phyloP scores from a whole-genome alignment of 1,140 invertebrate species.

The Nephotettix cincticeps region DNA sequence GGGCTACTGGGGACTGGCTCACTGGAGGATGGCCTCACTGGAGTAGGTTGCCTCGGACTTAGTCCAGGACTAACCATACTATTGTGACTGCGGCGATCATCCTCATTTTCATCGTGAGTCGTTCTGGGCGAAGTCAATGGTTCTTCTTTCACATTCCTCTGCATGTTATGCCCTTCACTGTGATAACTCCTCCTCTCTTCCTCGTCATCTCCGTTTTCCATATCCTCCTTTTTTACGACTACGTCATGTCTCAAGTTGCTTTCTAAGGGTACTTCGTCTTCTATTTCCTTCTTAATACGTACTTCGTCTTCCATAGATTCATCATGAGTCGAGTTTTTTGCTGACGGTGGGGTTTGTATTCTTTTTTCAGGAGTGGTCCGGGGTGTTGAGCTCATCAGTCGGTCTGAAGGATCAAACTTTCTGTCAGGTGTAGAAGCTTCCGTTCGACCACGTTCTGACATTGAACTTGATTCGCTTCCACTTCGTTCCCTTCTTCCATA shows the following conservation, averaged over 20 bases:
- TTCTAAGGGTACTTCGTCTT: slow-evolving; percentile 46
- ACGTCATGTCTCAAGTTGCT: slow-evolving; percentile 27
- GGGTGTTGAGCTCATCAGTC: slow-evolving; percentile 56
- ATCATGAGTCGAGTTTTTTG: slow-evolving; percentile 44
- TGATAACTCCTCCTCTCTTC: slow-evolving; percentile 52
- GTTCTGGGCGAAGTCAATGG: slow-evolving; percentile 40
- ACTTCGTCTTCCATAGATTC: slow-evolving; percentile 45
- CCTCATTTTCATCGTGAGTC: slow-evolving; percentile 49
- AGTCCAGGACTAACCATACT: slow-evolving; percentile 38
- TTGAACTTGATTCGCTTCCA: slow-evolving; percentile 82
- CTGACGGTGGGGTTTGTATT: slow-evolving; percentile 50
- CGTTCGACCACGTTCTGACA: slow-evolving; percentile 73
- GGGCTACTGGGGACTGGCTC: slow-evolving; percentile 53
- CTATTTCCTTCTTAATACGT: slow-evolving; percentile 56
- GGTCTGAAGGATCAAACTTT: slow-evolving; percentile 59
- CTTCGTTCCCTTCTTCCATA: slow-evolving; percentile 72
- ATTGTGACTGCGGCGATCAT: slow-evolving; percentile 44
- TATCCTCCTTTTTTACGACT: slow-evolving; percentile 45
- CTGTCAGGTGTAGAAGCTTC: slow-evolving; percentile 75
- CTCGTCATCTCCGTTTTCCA: slow-evolving; percentile 57
- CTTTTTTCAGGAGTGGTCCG: slow-evolving; percentile 74
- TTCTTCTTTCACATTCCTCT: slow-evolving; percentile 39
- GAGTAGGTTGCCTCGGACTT: slow-evolving; percentile 48
- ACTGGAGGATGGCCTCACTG: slow-evolving; percentile 56
- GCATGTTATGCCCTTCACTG: slow-evolving; percentile 44